Percentiles rank a stretch among this genome's conserved stretches.
Conservation (phyloP, 2,113 vertebrate genomes). For the Chaetodon auriga region DNA sequence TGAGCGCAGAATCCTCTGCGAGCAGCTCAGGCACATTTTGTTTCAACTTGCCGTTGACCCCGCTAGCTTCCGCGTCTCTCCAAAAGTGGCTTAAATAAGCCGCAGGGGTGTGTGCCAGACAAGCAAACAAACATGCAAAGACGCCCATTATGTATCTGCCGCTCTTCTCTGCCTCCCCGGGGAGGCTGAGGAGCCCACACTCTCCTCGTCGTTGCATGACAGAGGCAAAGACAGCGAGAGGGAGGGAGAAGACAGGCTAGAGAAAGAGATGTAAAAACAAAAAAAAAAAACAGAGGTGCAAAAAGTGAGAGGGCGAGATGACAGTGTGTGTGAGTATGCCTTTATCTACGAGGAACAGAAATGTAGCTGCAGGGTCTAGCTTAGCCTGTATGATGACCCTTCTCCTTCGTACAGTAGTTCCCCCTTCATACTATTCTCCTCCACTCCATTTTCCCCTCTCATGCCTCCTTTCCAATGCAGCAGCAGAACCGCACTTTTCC, state of each 20-base stretch:
- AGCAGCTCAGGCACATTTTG: constrained; percentile 42
- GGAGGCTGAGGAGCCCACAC: constrained; percentile 54
- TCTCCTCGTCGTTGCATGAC: constrained; percentile 38
- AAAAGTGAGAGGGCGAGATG: constrained; percentile 23
- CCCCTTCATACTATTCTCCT: constrained; percentile 3
- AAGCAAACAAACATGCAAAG: constrained; percentile 69
- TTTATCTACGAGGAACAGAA: constrained; percentile 76
- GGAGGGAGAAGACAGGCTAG: constrained; percentile 6
- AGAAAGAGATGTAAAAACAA: constrained; percentile 8
- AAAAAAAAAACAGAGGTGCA: constrained; percentile 1
- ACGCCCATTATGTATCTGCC: constrained; percentile 40
- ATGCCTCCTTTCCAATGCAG: constrained; percentile 28
- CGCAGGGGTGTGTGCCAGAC: constrained; percentile 33
- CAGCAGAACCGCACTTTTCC: constrained; percentile 14
- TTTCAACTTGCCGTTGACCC: constrained; percentile 62
- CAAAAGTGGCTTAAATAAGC: constrained; percentile 71
- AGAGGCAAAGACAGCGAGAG: constrained; percentile 17
- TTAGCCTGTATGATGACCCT: constrained; percentile 40
- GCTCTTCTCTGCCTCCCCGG: constrained; percentile 34
- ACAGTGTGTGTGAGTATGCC: constrained; percentile 20
- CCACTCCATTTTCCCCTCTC: constrained; percentile 2
- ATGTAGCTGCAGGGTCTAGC: constrained; percentile 55
- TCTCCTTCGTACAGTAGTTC: constrained; percentile 18
- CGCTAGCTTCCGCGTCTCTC: constrained; percentile 36
- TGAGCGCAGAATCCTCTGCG: constrained; percentile 25